Conservation (phyloP, 2,113 vertebrate genomes). For the Podilymbus podiceps region DNA sequence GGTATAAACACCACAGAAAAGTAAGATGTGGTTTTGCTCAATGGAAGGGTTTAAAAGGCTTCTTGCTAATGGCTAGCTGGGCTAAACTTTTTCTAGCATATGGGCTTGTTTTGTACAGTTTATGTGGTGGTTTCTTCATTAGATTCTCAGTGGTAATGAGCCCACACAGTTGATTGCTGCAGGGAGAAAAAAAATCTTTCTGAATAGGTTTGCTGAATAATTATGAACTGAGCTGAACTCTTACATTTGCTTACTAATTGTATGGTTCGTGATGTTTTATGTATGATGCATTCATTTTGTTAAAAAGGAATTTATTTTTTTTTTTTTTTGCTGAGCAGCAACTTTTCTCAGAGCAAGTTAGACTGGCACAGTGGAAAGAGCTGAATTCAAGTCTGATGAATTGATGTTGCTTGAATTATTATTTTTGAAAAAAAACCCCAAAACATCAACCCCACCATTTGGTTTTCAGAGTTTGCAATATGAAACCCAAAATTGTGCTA, state of each 20-base stretch:
- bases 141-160: constrained; percentile 50
- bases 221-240: constrained; percentile 62
- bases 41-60: neutral
- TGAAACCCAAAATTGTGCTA: constrained; percentile 40
- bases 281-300: constrained; percentile 48
- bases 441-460: neutral
- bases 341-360: constrained; percentile 46
- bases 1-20: neutral
- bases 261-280: constrained; percentile 20
- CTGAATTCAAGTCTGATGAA: constrained; percentile 23
- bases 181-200: constrained; percentile 27
- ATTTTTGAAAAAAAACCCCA: neutral
- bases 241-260: constrained; percentile 62
- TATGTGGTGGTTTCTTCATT: constrained; percentile 63
- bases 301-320: neutral
- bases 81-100: neutral
- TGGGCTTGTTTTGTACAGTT: constrained; percentile 53
- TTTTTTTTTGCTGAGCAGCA: constrained; percentile 42
- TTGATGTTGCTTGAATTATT: constrained; percentile 27
- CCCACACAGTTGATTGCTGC: constrained; percentile 49
- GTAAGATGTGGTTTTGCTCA: neutral
- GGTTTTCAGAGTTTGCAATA: constrained; percentile 45
- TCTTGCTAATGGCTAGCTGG: neutral
- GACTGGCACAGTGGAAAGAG: constrained; percentile 8
- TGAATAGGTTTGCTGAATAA: constrained; percentile 65